A percentile compares a stretch with the other conserved stretches of the same genome.
Conservation (phyloP, 2,888 invertebrate genomes). For the Isotomurus palustris region DNA sequence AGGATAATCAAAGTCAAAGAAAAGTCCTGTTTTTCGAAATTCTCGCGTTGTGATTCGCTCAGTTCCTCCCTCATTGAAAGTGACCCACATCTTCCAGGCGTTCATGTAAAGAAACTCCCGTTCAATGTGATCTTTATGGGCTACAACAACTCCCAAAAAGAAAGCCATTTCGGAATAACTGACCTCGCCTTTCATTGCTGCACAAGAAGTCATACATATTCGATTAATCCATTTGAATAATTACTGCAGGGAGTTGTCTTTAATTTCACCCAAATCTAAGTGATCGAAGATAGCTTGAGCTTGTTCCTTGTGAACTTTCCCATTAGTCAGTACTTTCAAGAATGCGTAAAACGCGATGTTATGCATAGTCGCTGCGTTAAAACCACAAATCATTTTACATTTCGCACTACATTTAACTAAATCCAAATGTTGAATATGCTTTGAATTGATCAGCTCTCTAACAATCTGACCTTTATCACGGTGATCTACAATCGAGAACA, state of each 20-base stretch:
- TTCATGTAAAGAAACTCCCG: constrained; percentile 30
- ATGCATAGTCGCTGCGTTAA: constrained; percentile 18
- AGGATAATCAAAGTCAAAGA: constrained; percentile 30
- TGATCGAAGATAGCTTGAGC: constrained; percentile 20
- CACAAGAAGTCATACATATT: background rate
- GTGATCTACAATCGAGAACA: constrained; percentile 22
- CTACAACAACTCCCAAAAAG: constrained; percentile 18
- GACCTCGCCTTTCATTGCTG: constrained; percentile 16
- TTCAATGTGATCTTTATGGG: constrained; percentile 27
- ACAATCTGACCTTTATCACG: constrained; percentile 3
- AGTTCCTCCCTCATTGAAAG: constrained; percentile 20
- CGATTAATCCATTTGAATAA: background rate
- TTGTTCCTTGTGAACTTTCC: constrained; percentile 14
- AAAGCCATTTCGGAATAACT: constrained; percentile 22
- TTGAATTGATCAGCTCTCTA: background rate
- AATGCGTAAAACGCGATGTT: constrained; percentile 24
- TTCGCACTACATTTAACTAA: background rate
- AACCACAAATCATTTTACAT: background rate
- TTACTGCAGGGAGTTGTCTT: background rate
- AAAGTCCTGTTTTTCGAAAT: constrained; percentile 23
- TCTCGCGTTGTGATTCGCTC: constrained; percentile 16
- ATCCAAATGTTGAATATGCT: background rate
- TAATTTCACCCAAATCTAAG: constrained; percentile 16
- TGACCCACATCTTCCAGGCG: constrained; percentile 33
- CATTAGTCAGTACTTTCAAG: constrained; percentile 20